Conservation (phyloP, 2,113 vertebrate species). For the Albula glossodonta region DNA sequence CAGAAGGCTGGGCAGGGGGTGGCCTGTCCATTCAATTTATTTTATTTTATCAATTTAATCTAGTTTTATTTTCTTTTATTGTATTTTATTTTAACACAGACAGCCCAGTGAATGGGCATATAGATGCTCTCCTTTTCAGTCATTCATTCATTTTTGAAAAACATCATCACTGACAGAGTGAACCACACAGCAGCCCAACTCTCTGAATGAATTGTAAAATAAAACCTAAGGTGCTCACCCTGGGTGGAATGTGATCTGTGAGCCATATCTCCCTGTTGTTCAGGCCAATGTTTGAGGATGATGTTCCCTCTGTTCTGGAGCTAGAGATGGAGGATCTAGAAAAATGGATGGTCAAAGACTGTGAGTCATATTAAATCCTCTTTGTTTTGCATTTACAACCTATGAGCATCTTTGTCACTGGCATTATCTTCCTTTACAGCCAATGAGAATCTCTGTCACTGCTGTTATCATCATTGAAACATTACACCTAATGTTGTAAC, state of each 20-base stretch:
- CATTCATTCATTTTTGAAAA: too few species aligned
- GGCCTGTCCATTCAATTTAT: too few species aligned
- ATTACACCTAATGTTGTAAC: background rate
- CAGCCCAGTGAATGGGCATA: too few species aligned
- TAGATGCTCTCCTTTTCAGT: too few species aligned
- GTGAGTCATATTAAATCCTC: constrained; percentile 55
- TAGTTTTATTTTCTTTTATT: too few species aligned
- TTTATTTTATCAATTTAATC: too few species aligned
- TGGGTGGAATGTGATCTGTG: background rate
- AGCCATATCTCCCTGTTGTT: constrained; percentile 6
- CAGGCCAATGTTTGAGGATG: constrained; percentile 98
- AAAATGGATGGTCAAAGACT: constrained; percentile 89
- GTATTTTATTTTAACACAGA: too few species aligned
- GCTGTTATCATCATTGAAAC: background rate
- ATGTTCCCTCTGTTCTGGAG: constrained; percentile 94
- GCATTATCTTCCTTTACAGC: background rate
- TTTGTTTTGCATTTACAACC: background rate
- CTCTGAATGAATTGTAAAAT: background rate
- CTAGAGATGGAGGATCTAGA: constrained; percentile 96
- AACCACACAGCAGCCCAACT: too few species aligned
- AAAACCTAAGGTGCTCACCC: background rate
- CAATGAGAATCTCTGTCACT: background rate
- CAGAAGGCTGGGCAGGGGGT: too few species aligned
- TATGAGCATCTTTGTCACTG: background rate
- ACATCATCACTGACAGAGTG: too few species aligned